Base-by-base conservation (phyloP, 2,113 vertebrate genomes). In the Sula dactylatra region DNA sequence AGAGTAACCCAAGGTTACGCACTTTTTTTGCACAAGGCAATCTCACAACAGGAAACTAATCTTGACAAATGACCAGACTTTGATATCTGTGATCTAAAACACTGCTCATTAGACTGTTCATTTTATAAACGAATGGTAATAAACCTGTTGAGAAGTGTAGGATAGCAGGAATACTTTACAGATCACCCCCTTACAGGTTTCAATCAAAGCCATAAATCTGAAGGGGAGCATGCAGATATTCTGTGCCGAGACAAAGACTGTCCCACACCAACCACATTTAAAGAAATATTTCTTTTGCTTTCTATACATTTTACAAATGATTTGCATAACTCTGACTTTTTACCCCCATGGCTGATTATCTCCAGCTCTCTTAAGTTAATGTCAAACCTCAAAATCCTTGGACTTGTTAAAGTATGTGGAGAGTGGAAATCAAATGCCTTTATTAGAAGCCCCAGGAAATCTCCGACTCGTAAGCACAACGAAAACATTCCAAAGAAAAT, bases 401-500 rank as follows among this genome's bases (percentile, higher is more conserved):
- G 97, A 96, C 94, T 93, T 97, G 97, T 97, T 97, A 70, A 97
- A 97, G 89, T 97, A 97, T 96, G 97, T 69, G 55, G 66, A 96
- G 93, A 96, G 94, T 97, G 89, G 96, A 97, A 97, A 96, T 95
- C 96, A 97, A 97, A 96, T 91, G 95, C 95, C 94, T 97, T 97
- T 97, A 97, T 97, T 93, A 96, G 95, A 97, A 97, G 95, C 97
- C 78, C 67, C 97, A 95, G 97, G 97, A 97, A 97, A 97, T 97
- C 97, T 95, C 94, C 0, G 7, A 97, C 95, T 97, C 96, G 94
- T 94, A 90, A 97, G 96, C 96, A 97, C 95, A 97, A 97, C 67
- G 94, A 97, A 97, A 97, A 97, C 96, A 97, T 97, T 97, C 97
- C 97, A 97, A 92, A 96, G 97, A 97, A 97, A 97, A 96, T 89